A percentile compares a stretch with the other conserved stretches of the same genome.
These are phyloP conservation scores for Mesorhabditis spiculigera DNA, from an alignment of 2,888 invertebrate species.

Conservation along the genomic window DNA sequence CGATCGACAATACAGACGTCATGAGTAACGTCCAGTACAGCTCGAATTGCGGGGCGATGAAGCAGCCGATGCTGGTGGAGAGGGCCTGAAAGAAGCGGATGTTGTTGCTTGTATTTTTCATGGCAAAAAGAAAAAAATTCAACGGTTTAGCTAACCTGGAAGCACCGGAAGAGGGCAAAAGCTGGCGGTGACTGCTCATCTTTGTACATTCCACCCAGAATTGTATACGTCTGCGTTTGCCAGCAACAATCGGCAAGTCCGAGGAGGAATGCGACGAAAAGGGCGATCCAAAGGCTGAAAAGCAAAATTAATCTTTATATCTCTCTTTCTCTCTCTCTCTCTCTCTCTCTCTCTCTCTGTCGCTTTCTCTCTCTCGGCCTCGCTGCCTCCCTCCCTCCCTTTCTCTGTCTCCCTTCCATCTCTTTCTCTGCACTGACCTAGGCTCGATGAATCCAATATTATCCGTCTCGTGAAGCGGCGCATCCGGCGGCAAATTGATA, in stretches of 20 bases:
- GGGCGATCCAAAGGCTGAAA: not conserved
- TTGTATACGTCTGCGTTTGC: not conserved
- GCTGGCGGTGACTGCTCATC: not conserved
- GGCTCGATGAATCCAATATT: slow-evolving; percentile 2
- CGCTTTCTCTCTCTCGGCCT: no score
- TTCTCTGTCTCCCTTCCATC: no score
- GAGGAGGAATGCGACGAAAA: not conserved
- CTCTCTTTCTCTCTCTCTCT: no score
- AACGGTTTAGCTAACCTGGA: not conserved
- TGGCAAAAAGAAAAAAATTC: no score
- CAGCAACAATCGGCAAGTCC: not conserved
- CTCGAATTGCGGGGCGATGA: slow-evolving; percentile 4
- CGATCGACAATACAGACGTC: not conserved
- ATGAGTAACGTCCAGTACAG: not conserved
- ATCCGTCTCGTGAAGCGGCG: not conserved
- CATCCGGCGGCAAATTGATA: not conserved
- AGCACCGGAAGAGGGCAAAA: slow-evolving; percentile 1
- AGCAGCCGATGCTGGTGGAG: slow-evolving; percentile 1
- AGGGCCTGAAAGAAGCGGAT: not conserved
- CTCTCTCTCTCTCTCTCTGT: no score
- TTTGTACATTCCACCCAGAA: not conserved
- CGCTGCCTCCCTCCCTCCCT: no score
- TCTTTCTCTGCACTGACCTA: not conserved
- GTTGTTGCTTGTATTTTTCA: not conserved
- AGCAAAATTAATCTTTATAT: no score